Conservation (phyloP, 2,113 vertebrate genomes). For the Sitta europaea region DNA sequence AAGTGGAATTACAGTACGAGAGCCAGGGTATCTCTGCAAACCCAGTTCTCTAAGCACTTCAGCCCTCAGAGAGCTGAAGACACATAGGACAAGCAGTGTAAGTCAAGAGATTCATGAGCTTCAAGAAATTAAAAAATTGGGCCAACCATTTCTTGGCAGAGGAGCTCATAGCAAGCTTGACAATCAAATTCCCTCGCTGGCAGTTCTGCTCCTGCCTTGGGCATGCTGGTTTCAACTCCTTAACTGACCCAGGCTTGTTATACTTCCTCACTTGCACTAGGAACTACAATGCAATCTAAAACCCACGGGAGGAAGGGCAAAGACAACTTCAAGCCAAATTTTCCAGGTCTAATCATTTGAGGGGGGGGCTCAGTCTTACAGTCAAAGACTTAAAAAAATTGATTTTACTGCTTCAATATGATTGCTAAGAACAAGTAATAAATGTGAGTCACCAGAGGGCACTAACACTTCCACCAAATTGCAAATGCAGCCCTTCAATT, state of each 20-base stretch:
- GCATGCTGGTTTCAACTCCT: not conserved
- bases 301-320: not conserved
- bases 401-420: not conserved
- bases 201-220: not conserved
- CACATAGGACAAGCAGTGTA: accelerated
- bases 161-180: not conserved
- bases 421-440: not conserved
- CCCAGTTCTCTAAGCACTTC: accelerated
- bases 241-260: not conserved
- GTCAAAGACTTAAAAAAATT: not conserved
- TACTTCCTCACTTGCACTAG: not conserved
- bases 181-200: not conserved
- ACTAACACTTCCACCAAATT: not conserved
- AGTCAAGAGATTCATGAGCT: not conserved
- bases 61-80: accelerated
- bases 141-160: not conserved
- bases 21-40: not conserved
- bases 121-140: not conserved
- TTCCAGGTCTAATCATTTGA: not conserved
- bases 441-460: conserved; percentile 25
- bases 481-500: conserved; percentile 15
- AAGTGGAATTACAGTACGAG: not conserved
- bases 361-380: not conserved
- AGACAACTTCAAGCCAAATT: not conserved
- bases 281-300: not conserved